Base-by-base conservation (phyloP, 2,797 vertebrate genomes). In the Alectoris magna region DNA sequence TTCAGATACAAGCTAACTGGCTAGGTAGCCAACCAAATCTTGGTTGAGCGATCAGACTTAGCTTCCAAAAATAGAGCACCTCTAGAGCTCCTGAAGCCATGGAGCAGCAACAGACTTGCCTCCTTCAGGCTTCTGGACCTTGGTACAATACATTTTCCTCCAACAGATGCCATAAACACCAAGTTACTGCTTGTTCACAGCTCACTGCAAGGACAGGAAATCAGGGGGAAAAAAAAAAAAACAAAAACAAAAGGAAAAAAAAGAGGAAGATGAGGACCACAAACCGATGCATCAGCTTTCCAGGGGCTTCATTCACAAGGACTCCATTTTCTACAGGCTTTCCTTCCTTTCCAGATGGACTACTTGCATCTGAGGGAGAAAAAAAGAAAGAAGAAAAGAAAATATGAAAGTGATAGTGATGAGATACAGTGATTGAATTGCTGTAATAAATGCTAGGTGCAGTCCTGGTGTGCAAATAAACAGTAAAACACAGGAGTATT, bases 291-390 rank as follows among this genome's bases (percentile, higher is more conserved):
- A 97, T 66, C 23, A 88, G 2, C 34, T 89, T 97, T 27, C 95
- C 96, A 4, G 87, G 5, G 2, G 59, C 29, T 38, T 97, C 98
- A 0, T 46, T 96, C 39, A 97, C 87, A 17, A 98, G 92, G 9
- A 97, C 75, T 31, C 98, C 98, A 2, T 99, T 99, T 92, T 99
- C 98, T 23, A 97, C 2, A 16, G 63, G 97, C 71, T 97, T 98
- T 56, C 92, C 97, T 58, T 98, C 98, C 71, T 97, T 98, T 44
- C 49, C 48, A 41, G 94, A 71, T 39, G 97, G 91, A 21, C 85
- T 79, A 1, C 44, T 78, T 59, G 95, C 6, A 48, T 98, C 98
- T 97, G 85, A n/a, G 14, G 21, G 10, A 41, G 14, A 43, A 43
- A 43, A 43, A 43, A 14, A 43, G 13, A 41, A 41, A 53, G 22